Evolutionary conservation across 2,888 invertebrate species (phyloP), one percentile per base, ranked within the genome.

Genomic region (Drosophila borealis): DNA sequence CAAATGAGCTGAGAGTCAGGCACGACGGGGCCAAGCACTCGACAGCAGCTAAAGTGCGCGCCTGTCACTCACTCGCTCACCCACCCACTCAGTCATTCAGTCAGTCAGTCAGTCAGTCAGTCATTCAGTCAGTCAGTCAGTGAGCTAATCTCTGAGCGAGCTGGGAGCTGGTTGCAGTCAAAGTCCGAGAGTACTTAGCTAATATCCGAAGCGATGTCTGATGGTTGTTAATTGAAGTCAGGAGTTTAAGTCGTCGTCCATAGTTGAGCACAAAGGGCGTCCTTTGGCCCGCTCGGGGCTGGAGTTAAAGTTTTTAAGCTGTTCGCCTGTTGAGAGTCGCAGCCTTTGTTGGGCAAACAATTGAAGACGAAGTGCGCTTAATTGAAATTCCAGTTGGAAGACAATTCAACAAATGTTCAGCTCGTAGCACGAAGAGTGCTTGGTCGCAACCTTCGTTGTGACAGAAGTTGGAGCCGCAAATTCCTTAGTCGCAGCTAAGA

Each of bases 1-100:
- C 81, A 82, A 82, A 82, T 84, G 81, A 77, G 69, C 74, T 70
- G 53, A 61, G 79, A 66, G 50, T 9, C 36, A 44, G n/a, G 33
- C 37, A 50, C 17, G 21, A 44, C 29, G 14, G 44, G 53, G 51
- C 65, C 63, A 75, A 60, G 66, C 63, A 70, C 71, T 74, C 54
- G 41, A 55, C 55, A 33, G 50, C 50, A 46, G 54, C 63, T 50
- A 76, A 75, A 75, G 75, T 75, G 75, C 64, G 67, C 60, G 45
- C 21, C 56, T 33, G 19, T 45, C 34, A 45, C 36, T 55, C 55
- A 53, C 50, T 69, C 69, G 62, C 14, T 63, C 65, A 68, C 17
- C 49, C 61, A 66, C 17, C 62, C 68, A 62, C 19, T 34, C 56
- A 62, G 49, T 63, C 63, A 39, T 1, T 19, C 44, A 53, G 17